Conservation (phyloP, 2,797 vertebrate genomes). For the Enteromius fasciolatus region DNA sequence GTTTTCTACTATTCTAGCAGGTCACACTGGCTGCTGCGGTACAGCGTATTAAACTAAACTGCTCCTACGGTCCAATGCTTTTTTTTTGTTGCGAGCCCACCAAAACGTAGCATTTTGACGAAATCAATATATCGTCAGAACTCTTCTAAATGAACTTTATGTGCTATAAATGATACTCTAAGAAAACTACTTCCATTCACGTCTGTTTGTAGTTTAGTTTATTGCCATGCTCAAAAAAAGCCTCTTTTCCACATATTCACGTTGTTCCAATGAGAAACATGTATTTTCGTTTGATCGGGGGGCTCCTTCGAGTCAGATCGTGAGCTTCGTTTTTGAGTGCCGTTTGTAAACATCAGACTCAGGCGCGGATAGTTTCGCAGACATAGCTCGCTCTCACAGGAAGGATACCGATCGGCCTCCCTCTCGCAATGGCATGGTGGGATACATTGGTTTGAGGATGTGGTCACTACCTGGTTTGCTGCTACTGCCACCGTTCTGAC, state of each 20-base stretch:
- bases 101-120: slow-evolving; percentile 56
- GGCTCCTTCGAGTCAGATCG: slow-evolving; percentile 51
- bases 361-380: slow-evolving; percentile 63
- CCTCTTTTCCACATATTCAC: slow-evolving; percentile 57
- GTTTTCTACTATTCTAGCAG: slow-evolving; percentile 23
- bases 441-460: slow-evolving; percentile 66
- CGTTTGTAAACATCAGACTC: slow-evolving; percentile 86
- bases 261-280: slow-evolving; percentile 53
- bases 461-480: slow-evolving; percentile 79
- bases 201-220: slow-evolving; percentile 72
- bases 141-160: slow-evolving; percentile 53
- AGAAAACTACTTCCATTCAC: slow-evolving; percentile 49
- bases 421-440: slow-evolving; percentile 63
- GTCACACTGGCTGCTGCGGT: slow-evolving; percentile 25
- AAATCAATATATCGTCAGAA: slow-evolving; percentile 61
- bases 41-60: slow-evolving; percentile 42
- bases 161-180: slow-evolving; percentile 65
- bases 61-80: slow-evolving; percentile 21
- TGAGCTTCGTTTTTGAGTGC: slow-evolving; percentile 63
- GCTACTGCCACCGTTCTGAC: slow-evolving; percentile 78
- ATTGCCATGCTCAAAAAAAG: slow-evolving; percentile 84
- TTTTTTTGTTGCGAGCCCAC: slow-evolving; percentile 16
- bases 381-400: slow-evolving; percentile 55
- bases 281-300: slow-evolving; percentile 55
- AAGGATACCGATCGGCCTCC: slow-evolving; percentile 63